Base-by-base conservation (phyloP, 2,113 vertebrate species). In the Gymnorhina tibicen region DNA sequence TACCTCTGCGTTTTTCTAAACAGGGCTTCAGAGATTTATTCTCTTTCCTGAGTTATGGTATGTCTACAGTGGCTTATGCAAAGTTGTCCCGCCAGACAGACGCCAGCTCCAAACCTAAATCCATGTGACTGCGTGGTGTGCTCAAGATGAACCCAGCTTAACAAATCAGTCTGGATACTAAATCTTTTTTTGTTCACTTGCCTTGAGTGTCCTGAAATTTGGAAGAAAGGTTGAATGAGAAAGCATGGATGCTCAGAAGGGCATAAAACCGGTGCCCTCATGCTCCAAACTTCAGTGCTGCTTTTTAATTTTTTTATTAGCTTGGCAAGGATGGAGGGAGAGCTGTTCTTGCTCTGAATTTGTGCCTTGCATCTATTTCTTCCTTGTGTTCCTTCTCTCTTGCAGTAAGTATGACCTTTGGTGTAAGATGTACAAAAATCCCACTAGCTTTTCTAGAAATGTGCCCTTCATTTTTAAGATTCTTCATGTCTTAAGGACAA, bases 21-120 rank as follows among this genome's bases (percentile, higher is more conserved):
- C 59, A 86, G n/a, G n/a, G 55, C 63, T 90, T 73, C 46, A 55
- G 85, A 93, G 92, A 94, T 96, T 93, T 88, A 92, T 94, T 95
- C 78, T 35, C 79, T 70, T 83, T 66, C 63, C 59, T 90, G 88
- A 95, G 39, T 80, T 92, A 83, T 0, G 21, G 88, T 90, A 83
- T 83, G 82, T 74, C 88, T 88, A 39, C 67, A 21, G 78, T 80
- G 78, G 63, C 46, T 95, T 88, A 88, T 18, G 79, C 67, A 88
- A 93, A 94, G 70, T 64, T 83, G 75, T 92, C 37, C 79, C 2
- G 63, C 91, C 91, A 93, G 85, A 58, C 59, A 80, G 95, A 88
- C n/a, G 55, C 96, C 95, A 96, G 88, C 88, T 92, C 75, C 95
- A 95, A 92, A 83, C 42, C 67, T 80, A 90, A 93, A 91, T 52